Base-by-base conservation (phyloP, 64 coral and sea anemone genomes). In the Pachyseris speciosa region DNA sequence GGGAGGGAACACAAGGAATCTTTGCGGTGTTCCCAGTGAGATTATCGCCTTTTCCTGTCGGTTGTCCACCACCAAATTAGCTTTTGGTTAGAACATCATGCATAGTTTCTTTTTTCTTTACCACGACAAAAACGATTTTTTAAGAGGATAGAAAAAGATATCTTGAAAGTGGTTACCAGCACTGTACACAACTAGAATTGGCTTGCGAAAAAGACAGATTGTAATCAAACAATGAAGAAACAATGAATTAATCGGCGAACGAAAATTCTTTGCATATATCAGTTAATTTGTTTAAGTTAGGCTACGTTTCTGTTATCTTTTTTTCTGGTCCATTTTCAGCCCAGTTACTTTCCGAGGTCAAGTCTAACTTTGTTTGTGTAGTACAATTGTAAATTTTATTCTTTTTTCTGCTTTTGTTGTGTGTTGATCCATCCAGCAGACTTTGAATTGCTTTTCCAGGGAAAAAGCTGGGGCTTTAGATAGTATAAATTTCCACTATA, bases 71-170 rank as follows among this genome's bases (percentile, higher is more conserved):
- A n/a, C n/a, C n/a, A n/a, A n/a, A n/a, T n/a, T n/a, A 53, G n/a
- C 49, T 55, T 81, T 51, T 61, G 77, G 52, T 81, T 27, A 40
- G 77, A 20, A 39, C 28, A 81, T 81, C 32, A 81, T 52, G 52
- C 51, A 81, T 81, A 53, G 34, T 79, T 37, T 9, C 29, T 57
- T 36, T 3, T n/a, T n/a, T n/a, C n/a, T n/a, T n/a, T n/a, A n/a
- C n/a, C n/a, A n/a, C n/a, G n/a, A n/a, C n/a, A n/a, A n/a, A n/a
- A n/a, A n/a, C n/a, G n/a, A n/a, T n/a, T n/a, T n/a, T n/a, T n/a
- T n/a, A n/a, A n/a, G n/a, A n/a, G n/a, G n/a, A n/a, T n/a, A n/a
- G n/a, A n/a, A n/a, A n/a, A n/a, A n/a, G n/a, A n/a, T n/a, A n/a
- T n/a, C n/a, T n/a, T n/a, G n/a, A n/a, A n/a, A n/a, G n/a, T n/a